Evolutionary conservation across 1,140 invertebrate genomes (phyloP), one percentile per base, ranked within the genome.

Genomic region (Drosophila novamexicana): DNA sequence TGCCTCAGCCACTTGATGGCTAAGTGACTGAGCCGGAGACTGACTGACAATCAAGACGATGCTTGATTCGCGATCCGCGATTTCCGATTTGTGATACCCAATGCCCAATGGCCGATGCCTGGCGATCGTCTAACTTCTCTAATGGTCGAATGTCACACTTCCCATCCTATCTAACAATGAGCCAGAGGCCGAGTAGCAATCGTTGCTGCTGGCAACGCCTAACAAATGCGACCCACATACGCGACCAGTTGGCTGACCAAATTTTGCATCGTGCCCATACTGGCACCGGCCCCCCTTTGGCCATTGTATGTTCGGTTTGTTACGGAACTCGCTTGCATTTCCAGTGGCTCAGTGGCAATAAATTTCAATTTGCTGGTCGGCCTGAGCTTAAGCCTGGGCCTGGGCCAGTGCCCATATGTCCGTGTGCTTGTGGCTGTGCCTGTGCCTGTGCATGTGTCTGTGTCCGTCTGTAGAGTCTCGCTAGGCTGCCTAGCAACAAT

Each of bases 181-280:
- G 69, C 39, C 45, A 49, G 22, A 29, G 71, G 36, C 67, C 47
- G 59, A 74, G 54, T 63, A 54, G 57, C 67, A 49, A 49, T 52
- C 10, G 66, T 29, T 47, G 57, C 47, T 59, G 63, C 53, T 66
- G 81, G 56, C 70, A 52, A 71, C 59, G 64, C 65, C 75, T 75
- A 85, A 83, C 82, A 77, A 88, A 80, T 74, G 84, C 83, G 83
- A 88, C 83, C 83, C 83, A 86, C 83, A 86, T 86, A 86, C 80
- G 83, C 83, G 73, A 83, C 79, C 82, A 86, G 83, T 88, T 88
- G 73, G 66, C 68, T 77, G 81, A 67, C 81, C 77, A 84, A 84
- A 84, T 82, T 81, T 88, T 79, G 77, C 68, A 65, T 70, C 54
- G 65, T 52, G 42, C 22, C 37, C 53, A 16, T 54, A 12, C 32